Conservation (phyloP, 2,113 vertebrate species). For the Callithrix jacchus region DNA sequence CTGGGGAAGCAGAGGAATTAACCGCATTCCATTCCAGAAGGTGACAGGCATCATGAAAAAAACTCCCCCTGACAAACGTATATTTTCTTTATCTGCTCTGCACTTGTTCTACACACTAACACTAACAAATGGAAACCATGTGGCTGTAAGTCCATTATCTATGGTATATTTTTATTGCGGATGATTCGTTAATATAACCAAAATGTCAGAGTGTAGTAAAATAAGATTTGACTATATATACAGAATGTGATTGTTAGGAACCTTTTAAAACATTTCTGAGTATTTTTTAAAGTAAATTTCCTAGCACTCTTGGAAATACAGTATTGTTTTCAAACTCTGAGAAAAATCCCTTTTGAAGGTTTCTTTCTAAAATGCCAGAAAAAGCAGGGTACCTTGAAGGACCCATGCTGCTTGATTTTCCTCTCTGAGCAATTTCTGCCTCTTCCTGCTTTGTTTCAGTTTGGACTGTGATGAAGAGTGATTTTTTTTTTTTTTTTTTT, state of each 20-base stretch:
- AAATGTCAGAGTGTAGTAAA: slow-evolving; percentile 41
- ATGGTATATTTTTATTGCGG: slow-evolving; percentile 61
- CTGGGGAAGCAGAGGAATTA: neutral
- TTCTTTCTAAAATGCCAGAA: slow-evolving; percentile 20
- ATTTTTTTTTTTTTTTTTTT: no score
- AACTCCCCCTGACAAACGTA: slow-evolving; percentile 48
- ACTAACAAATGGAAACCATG: slow-evolving; percentile 58
- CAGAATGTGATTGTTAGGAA: slow-evolving; percentile 10
- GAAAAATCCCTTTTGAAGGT: slow-evolving; percentile 17
- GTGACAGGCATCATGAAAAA: slow-evolving; percentile 41
- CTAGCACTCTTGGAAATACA: neutral
- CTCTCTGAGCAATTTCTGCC: neutral
- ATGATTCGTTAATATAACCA: slow-evolving; percentile 50
- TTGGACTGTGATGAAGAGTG: slow-evolving; percentile 54
- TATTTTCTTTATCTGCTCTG: slow-evolving; percentile 62
- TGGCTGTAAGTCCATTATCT: slow-evolving; percentile 55
- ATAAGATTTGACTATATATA: neutral
- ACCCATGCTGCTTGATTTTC: neutral
- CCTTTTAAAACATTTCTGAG: neutral
- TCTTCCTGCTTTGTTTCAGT: slow-evolving; percentile 3
- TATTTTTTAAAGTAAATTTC: slow-evolving; percentile 21
- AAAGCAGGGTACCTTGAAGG: neutral
- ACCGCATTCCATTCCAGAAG: slow-evolving; percentile 60
- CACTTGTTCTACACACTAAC: slow-evolving; percentile 41
- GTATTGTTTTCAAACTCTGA: slow-evolving; percentile 8